A percentile compares a stretch with the other conserved stretches of the same genome.
Conservation (phyloP, 2,113 vertebrate genomes). For the Myocastor coypus region DNA sequence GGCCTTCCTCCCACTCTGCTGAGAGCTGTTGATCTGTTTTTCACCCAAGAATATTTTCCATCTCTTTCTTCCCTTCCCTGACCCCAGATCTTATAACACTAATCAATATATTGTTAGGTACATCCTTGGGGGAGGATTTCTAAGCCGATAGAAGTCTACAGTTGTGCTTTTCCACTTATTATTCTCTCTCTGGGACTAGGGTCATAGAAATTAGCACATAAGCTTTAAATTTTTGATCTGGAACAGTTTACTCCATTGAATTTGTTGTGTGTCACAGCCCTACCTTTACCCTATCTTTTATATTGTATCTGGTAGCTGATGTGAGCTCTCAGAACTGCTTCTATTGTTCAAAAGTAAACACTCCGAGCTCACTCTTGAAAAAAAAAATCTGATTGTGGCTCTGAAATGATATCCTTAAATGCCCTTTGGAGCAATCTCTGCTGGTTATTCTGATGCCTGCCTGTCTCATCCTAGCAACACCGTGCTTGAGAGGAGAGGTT, state of each 20-base stretch:
- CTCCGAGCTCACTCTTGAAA: background rate
- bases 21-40: background rate
- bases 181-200: background rate
- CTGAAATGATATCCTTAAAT: background rate
- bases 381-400: background rate
- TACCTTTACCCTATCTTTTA: background rate
- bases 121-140: slow-evolving; percentile 24
- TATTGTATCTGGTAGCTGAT: background rate
- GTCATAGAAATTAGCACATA: background rate
- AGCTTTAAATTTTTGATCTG: background rate
- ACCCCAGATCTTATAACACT: slow-evolving; percentile 12
- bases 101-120: slow-evolving; percentile 57
- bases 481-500: background rate
- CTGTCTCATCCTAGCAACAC: background rate
- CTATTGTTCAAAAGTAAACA: background rate
- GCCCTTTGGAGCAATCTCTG: background rate
- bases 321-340: background rate
- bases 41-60: background rate
- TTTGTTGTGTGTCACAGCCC: background rate
- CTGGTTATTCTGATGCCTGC: accelerated
- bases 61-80: slow-evolving; percentile 30
- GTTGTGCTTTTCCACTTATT: background rate
- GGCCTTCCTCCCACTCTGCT: background rate
- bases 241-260: background rate
- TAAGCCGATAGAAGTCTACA: background rate